Evolutionary conservation across 2,113 vertebrate species (phyloP).

Genomic region (Chaetops frenatus): DNA sequence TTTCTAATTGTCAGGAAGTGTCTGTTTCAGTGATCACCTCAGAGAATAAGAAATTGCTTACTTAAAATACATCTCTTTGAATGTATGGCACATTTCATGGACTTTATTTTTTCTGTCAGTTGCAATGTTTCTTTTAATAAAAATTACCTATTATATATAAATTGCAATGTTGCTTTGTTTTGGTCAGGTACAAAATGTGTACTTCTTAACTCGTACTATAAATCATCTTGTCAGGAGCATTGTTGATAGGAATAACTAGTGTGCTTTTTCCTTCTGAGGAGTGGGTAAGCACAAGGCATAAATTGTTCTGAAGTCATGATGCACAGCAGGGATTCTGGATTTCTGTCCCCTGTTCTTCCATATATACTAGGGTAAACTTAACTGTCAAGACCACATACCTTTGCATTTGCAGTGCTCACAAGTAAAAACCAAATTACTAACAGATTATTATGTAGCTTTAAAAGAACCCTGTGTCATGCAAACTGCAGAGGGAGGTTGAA

Average conservation of each 20-base stretch:
- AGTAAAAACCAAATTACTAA: neutral
- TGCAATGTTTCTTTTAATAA: conserved; percentile 11
- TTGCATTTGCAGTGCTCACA: neutral
- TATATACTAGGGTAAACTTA: neutral
- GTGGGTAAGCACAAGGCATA: neutral
- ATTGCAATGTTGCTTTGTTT: neutral
- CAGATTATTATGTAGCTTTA: neutral
- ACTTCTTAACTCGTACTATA: neutral
- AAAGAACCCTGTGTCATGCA: neutral
- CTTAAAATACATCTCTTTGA: conserved; percentile 3
- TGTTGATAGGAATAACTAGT: neutral
- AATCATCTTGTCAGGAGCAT: neutral
- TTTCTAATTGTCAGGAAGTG: neutral
- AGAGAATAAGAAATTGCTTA: neutral
- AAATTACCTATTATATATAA: neutral
- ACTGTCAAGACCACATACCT: neutral
- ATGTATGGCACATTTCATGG: neutral
- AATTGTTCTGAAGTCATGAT: neutral
- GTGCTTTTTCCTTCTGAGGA: neutral
- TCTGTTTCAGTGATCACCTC: conserved; percentile 37
- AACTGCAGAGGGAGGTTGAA: neutral
- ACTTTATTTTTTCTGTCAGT: neutral
- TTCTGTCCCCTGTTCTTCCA: neutral
- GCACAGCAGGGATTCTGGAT: neutral
- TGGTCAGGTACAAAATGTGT: neutral